Base-by-base conservation (phyloP, 2,113 vertebrate species). In the Dicrurus megarhynchus region DNA sequence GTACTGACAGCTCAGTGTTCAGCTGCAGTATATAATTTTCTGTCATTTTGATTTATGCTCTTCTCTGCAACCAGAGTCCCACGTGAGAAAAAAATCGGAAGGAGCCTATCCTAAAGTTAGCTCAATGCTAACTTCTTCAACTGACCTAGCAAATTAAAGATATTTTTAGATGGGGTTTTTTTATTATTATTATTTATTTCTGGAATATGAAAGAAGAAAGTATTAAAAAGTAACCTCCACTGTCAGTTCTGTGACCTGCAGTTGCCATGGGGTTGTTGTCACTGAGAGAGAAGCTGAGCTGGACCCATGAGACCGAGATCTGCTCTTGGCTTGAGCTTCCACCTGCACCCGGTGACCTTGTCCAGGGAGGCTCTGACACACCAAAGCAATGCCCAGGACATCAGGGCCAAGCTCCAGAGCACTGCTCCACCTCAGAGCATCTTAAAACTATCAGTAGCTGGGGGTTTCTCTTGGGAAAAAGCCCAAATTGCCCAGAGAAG, bases 1-100 rank as follows among this genome's bases (percentile, higher is more conserved):
- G 78, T 70, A 75, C 92, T 68, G 90, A 93, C 94, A 96, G 95
- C 95, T 96, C 94, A 74, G 22, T 95, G 59, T 75, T 90, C 86
- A 86, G 90, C 86, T 92, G 47, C 73, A 96, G 37, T 93, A 47
- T 79, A 33, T 59, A 53, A 74, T 97, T 95, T 96, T 79, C 94
- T 95, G 93, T 93, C 90, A 75, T 61, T 95, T 74, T 92, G 91
- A 95, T 97, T 91, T 95, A 94, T 94, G 84, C 73, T 93, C 74
- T 67, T 78, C 71, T 35, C 44, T 75, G 75, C 65, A 75, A 60
- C 84, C 49, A 32, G 65, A 82, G 33, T 70, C 93, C 63, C 70
- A 8, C 3, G 3, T 55, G 16, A 67, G 33, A 74, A 77, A 91
- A 65, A 49, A 44, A 30, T 56, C 33, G 1, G 78, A 81, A 92